phyloP scores from a whole-genome alignment of 2,888 invertebrate genomes.

The Iselma pallidipennis region DNA sequence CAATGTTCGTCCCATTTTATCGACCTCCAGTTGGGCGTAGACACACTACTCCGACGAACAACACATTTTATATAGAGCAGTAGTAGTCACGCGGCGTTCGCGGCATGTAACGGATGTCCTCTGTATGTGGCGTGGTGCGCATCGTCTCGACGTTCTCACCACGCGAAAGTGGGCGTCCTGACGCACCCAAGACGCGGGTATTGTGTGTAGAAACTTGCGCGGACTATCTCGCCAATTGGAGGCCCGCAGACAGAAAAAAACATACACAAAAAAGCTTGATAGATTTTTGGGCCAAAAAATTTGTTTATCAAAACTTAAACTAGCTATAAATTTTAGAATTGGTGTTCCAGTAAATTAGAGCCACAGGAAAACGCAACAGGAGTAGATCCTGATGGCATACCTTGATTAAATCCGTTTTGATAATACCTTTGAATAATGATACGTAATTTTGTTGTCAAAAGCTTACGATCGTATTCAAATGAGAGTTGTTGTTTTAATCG shows the following conservation, averaged over 20 bases:
- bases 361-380: slow-evolving; percentile 15
- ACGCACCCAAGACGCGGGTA: not conserved
- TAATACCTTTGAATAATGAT: not conserved
- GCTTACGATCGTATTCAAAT: not conserved
- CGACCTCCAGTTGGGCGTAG: not conserved
- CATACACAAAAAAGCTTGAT: no score
- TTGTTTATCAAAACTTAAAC: no score
- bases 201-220: not conserved
- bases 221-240: no score
- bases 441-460: not conserved
- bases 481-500: not conserved
- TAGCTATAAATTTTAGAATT: not conserved
- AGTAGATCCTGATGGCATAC: no score
- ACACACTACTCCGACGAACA: not conserved
- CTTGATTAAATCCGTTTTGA: not conserved
- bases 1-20: not conserved
- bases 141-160: not conserved
- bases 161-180: not conserved
- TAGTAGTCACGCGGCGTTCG: not conserved
- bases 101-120: not conserved
- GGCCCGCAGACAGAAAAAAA: no score
- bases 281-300: no score
- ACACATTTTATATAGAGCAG: not conserved
- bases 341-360: slow-evolving; percentile 6
- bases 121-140: not conserved